Percentiles rank a stretch among this genome's conserved stretches.
phyloP scores from a whole-genome alignment of 2,888 invertebrate genomes.

The Tetragnatha montana region DNA sequence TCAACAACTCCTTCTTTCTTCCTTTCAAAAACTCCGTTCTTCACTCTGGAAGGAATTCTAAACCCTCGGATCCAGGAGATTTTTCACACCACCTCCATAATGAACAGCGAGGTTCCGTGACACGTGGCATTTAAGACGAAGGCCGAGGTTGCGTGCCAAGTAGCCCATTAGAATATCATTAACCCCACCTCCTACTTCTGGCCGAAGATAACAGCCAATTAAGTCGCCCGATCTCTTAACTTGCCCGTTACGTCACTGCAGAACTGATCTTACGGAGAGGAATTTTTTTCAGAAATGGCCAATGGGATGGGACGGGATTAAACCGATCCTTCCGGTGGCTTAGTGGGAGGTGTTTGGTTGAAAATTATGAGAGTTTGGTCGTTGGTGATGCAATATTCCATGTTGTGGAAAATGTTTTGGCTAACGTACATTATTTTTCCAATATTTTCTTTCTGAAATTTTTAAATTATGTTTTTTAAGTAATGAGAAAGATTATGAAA shows the following conservation, averaged over 20 bases:
- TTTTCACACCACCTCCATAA: conserved; percentile 28
- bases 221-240: conserved; percentile 54
- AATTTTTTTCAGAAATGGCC: neutral
- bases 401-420: no score
- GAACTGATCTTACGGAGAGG: neutral
- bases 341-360: neutral
- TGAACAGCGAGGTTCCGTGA: conserved; percentile 31
- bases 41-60: neutral
- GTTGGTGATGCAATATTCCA: no score
- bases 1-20: neutral
- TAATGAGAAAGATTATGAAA: no score
- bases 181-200: conserved; percentile 35
- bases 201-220: conserved; percentile 55
- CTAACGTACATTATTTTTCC: no score
- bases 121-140: conserved; percentile 27
- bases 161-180: conserved; percentile 63
- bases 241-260: conserved; percentile 33
- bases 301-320: neutral
- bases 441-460: no score
- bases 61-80: neutral
- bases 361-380: neutral
- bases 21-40: neutral
- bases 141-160: conserved; percentile 40
- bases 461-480: no score
- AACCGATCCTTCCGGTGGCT: neutral